Evolutionary conservation across 1,140 invertebrate genomes (phyloP).

Genomic region (Drosophila takahashii): DNA sequence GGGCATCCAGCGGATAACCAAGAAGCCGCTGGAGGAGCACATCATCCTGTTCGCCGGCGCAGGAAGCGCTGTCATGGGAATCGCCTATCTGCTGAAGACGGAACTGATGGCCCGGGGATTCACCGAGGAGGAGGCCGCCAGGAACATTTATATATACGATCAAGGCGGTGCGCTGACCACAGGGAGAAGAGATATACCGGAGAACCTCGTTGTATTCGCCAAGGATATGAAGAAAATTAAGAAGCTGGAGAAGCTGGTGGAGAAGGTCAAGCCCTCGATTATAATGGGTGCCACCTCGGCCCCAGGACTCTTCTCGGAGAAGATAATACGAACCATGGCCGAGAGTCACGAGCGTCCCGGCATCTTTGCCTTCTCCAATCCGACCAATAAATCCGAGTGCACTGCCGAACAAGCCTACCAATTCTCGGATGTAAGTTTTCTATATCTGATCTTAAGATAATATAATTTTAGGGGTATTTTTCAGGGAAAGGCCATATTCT

Average conservation of each 20-base stretch:
- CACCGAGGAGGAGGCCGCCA: conserved; percentile 88
- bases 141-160: conserved; percentile 91
- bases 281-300: conserved; percentile 93
- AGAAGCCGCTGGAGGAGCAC: conserved; percentile 92
- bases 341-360: conserved; percentile 85
- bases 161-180: conserved; percentile 90
- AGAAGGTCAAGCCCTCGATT: conserved; percentile 90
- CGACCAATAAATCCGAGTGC: conserved; percentile 97
- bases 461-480: not conserved
- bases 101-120: conserved; percentile 26
- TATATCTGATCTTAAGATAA: too few species aligned
- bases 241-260: conserved; percentile 91
- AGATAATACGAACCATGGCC: conserved; percentile 93
- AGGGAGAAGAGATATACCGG: conserved; percentile 89
- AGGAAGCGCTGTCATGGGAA: conserved; percentile 95
- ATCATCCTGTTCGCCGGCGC: conserved; percentile 96
- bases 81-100: conserved; percentile 91
- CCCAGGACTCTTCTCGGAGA: conserved; percentile 93
- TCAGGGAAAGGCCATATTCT: conserved; percentile 87
- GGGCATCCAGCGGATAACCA: conserved; percentile 92
- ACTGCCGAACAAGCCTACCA: conserved; percentile 96
- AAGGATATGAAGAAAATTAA: conserved; percentile 90
- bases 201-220: conserved; percentile 91
- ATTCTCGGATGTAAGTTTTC: conserved; percentile 87
- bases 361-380: conserved; percentile 98